Conservation (phyloP, 2,888 invertebrate genomes). For the Trissolcus japonicus region DNA sequence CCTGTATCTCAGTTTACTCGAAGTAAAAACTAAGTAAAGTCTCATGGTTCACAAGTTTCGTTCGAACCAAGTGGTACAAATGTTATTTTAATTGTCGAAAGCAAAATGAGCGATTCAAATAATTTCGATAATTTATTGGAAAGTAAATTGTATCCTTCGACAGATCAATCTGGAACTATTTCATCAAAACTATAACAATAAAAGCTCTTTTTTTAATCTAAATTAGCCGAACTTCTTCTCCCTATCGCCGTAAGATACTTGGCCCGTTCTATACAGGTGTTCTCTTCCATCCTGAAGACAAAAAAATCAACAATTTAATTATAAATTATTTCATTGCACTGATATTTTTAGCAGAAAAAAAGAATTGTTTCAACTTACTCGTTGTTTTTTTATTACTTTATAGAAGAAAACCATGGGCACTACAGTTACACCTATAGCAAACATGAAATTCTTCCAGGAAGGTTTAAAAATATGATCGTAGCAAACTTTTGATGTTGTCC, state of each 20-base stretch:
- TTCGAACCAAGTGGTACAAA: no score
- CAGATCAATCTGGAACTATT: constrained; percentile 12
- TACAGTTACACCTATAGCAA: background rate
- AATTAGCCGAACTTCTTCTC: constrained; percentile 81
- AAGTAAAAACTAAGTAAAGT: background rate
- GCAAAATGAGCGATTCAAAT: background rate
- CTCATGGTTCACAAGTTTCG: no score
- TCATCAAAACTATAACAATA: constrained; percentile 8
- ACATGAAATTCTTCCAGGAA: constrained; percentile 78
- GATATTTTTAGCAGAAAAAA: background rate
- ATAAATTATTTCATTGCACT: no score
- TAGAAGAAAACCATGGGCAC: constrained; percentile 6
- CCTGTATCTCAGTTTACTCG: no score
- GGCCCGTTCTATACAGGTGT: constrained; percentile 81
- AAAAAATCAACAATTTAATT: background rate
- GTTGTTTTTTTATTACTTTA: constrained; percentile 9
- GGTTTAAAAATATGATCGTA: constrained; percentile 83
- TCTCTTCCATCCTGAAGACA: constrained; percentile 77
- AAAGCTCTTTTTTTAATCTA: background rate
- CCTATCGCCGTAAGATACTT: constrained; percentile 86
- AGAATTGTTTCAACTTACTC: background rate
- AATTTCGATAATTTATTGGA: background rate
- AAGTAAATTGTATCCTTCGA: background rate
- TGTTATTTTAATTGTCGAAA: background rate
- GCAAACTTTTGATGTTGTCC: constrained; percentile 83